A percentile compares a stretch with the other conserved stretches of the same genome.
Conservation (phyloP, 2,113 vertebrate species). For the Petrocephalus zakoni region DNA sequence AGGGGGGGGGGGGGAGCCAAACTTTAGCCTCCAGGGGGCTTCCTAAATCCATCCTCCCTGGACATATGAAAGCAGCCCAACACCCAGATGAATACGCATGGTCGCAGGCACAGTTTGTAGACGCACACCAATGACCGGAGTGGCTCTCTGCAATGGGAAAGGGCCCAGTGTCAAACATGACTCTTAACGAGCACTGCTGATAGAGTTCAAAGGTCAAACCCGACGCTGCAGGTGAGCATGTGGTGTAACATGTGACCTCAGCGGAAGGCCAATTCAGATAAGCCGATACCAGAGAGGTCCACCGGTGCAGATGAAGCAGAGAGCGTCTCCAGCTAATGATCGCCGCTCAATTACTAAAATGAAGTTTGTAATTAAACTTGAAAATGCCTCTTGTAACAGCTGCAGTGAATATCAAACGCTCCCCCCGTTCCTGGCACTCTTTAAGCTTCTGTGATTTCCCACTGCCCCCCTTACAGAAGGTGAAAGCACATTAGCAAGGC, state of each 20-base stretch:
- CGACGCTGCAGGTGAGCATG: too few species aligned
- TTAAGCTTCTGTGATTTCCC: background rate
- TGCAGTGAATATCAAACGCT: background rate
- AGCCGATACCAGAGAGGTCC: background rate
- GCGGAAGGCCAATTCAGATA: background rate
- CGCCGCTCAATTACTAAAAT: background rate
- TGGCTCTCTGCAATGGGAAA: background rate
- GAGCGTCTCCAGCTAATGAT: background rate
- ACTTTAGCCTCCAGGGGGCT: background rate
- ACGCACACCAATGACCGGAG: background rate
- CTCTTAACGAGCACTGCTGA: too few species aligned
- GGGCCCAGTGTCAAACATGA: background rate
- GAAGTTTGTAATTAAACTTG: background rate
- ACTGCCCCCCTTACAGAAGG: background rate
- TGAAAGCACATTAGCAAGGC: background rate
- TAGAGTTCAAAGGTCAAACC: background rate
- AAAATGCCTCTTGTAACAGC: slow-evolving; percentile 5
- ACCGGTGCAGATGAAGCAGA: background rate
- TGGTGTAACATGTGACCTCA: background rate
- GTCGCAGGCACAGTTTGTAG: background rate
- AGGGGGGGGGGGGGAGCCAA: background rate
- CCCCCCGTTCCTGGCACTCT: background rate
- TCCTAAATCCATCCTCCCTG: background rate
- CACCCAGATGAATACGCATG: background rate
- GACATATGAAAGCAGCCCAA: background rate